Base-by-base conservation (phyloP, 2,888 invertebrate genomes). In the Bimastos eiseni region DNA sequence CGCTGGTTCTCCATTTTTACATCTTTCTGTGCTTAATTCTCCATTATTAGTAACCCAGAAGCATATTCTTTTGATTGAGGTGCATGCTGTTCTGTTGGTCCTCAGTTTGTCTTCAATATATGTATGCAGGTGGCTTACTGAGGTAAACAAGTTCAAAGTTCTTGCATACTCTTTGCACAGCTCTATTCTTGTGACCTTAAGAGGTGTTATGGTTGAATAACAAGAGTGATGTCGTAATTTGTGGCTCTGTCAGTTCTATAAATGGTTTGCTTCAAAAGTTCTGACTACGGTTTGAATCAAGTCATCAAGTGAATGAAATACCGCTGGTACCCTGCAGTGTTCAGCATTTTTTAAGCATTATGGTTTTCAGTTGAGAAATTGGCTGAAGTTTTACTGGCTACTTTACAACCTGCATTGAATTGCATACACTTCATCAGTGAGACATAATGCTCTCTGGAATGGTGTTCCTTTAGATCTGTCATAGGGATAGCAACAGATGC, bases 131-230 rank as follows among this genome's bases (percentile, higher is more conserved):
- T 70, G 70, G n/a, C n/a, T 70, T n/a, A n/a, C n/a, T 70, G 8
- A 70, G 70, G 70, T 70, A 70, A 70, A 70, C n/a, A 70, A n/a
- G 70, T 30, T 70, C 70, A 70, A 70, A n/a, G 70, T 70, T 70
- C 70, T 70, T 70, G 70, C 70, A 70, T n/a, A n/a, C 30, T 70
- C n/a, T n/a, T 70, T 70, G 70, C 70, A n/a, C n/a, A n/a, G n/a
- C 70, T 70, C 30, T 70, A 70, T 70, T 70, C 70, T 70, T 70
- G 70, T 13, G 8, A 70, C 8, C 11, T 19, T 49, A 21, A 21
- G 49, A 49, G 49, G 44, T 44, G 44, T 44, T 44, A 30, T 70
- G 70, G 70, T 70, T 30, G 30, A 70, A n/a, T n/a, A 30, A n/a
- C 70, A 70, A n/a, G 30, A n/a, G 30, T 70, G 70, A 70, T 30